A percentile compares a stretch with the other conserved stretches of the same genome.
These are phyloP conservation scores for Brienomyrus longianalis DNA, from an alignment of 2,113 vertebrate species.

Conservation along the genomic window DNA sequence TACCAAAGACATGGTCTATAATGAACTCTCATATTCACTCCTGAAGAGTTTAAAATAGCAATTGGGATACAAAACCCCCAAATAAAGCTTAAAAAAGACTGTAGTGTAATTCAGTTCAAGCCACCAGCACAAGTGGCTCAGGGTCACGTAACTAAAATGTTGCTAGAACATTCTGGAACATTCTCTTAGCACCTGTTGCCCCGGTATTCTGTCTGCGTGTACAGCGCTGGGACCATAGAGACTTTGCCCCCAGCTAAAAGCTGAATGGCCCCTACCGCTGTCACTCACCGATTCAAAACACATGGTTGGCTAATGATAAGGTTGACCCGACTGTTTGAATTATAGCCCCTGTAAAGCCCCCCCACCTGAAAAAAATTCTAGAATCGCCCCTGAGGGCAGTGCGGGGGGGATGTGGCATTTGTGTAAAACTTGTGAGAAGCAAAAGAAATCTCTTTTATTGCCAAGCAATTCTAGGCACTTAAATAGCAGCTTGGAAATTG, in stretches of 20 bases:
- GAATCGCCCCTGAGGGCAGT: background rate
- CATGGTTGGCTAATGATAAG: background rate
- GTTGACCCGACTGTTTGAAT: background rate
- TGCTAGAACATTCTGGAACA: background rate
- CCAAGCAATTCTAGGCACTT: background rate
- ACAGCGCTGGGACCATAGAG: background rate
- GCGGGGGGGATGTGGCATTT: background rate
- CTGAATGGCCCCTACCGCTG: background rate
- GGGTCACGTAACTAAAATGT: background rate
- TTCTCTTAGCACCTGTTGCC: background rate
- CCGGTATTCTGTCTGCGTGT: background rate
- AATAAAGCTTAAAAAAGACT: background rate
- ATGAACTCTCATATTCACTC: background rate
- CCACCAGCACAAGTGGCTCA: background rate
- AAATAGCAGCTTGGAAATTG: background rate
- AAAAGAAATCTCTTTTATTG: background rate
- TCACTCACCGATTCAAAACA: background rate
- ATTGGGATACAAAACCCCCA: background rate
- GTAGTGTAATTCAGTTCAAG: background rate
- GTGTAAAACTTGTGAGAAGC: background rate
- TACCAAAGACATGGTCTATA: background rate
- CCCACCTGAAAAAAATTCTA: background rate
- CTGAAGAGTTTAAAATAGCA: background rate
- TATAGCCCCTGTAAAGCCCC: background rate
- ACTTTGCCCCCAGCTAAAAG: background rate